A percentile compares a stretch with the other conserved stretches of the same genome.
These are phyloP conservation scores for Tapera naevia DNA, from an alignment of 2,797 vertebrate species.

Conservation along the genomic window DNA sequence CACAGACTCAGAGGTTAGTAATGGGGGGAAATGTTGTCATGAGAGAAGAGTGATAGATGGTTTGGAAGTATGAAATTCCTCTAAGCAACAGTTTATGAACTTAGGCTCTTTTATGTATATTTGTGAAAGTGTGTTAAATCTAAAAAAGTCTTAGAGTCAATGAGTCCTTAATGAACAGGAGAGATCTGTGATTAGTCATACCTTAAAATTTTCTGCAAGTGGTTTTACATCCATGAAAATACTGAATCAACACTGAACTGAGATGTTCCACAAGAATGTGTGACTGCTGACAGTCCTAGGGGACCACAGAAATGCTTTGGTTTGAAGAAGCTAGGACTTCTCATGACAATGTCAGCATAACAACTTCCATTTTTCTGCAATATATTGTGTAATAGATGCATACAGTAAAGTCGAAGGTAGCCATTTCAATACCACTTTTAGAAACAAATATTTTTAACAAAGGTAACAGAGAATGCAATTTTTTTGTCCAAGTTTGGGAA, in stretches of 20 bases:
- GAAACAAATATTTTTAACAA: not conserved
- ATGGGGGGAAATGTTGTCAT: not conserved
- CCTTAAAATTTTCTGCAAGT: not conserved
- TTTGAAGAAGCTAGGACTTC: not conserved
- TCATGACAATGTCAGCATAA: not conserved
- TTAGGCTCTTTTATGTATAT: not conserved
- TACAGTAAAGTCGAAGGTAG: not conserved
- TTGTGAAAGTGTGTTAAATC: not conserved
- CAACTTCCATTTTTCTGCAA: not conserved
- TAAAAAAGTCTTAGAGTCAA: not conserved
- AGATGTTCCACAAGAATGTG: not conserved
- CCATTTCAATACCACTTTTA: not conserved
- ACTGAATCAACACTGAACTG: not conserved
- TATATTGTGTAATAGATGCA: not conserved
- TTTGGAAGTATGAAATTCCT: not conserved
- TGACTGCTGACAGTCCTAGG: not conserved
- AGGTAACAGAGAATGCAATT: not conserved
- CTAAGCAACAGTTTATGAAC: not conserved
- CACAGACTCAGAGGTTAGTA: not conserved
- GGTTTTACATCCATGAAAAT: not conserved
- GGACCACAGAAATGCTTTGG: not conserved
- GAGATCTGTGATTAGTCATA: not conserved
- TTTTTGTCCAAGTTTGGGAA: not conserved
- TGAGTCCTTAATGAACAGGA: not conserved
- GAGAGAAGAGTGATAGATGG: not conserved